Percentiles rank a stretch among this genome's conserved stretches.
Evolutionary conservation across 2,888 invertebrate species (phyloP).

Genomic region (Ecliptopera silaceata): DNA sequence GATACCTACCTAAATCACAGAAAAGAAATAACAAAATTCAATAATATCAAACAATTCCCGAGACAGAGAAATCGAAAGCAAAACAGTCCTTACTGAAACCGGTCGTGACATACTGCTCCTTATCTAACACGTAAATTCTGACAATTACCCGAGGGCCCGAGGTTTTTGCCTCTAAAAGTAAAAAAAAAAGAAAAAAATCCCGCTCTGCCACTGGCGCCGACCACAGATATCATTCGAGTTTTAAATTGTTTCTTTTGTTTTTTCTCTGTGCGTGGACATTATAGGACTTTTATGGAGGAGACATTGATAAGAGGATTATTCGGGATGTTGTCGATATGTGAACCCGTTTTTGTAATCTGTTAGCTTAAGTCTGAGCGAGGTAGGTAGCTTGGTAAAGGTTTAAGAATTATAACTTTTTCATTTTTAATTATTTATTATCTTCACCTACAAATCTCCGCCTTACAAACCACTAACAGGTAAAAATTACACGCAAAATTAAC

Average conservation of each 20-base stretch:
- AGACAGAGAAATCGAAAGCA: slow-evolving; percentile 36
- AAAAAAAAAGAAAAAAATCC: slow-evolving; percentile 31
- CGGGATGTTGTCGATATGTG: slow-evolving; percentile 29
- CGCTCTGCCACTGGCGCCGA: slow-evolving; percentile 67
- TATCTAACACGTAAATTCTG: slow-evolving; percentile 72
- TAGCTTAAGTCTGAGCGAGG: slow-evolving; percentile 17
- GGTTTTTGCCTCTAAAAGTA: slow-evolving; percentile 44
- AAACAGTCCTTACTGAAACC: slow-evolving; percentile 26
- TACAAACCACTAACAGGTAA: slow-evolving; percentile 34
- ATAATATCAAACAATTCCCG: slow-evolving; percentile 1
- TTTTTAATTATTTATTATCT: no score
- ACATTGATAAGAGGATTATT: slow-evolving; percentile 35
- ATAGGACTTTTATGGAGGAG: slow-evolving; percentile 58
- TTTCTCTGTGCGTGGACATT: slow-evolving; percentile 47
- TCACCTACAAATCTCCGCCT: slow-evolving; percentile 4
- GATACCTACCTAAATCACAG: not conserved
- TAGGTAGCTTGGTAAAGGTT: not conserved
- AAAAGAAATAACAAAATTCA: not conserved
- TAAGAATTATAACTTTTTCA: not conserved
- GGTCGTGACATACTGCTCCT: slow-evolving; percentile 40
- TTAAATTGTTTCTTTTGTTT: slow-evolving; percentile 54
- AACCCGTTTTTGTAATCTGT: slow-evolving; percentile 31
- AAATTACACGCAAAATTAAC: slow-evolving; percentile 40
- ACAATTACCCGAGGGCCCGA: slow-evolving; percentile 56
- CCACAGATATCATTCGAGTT: slow-evolving; percentile 56